These are phyloP conservation scores for Epinephelus moara DNA, from an alignment of 2,113 vertebrate genomes.

Conservation along the genomic window DNA sequence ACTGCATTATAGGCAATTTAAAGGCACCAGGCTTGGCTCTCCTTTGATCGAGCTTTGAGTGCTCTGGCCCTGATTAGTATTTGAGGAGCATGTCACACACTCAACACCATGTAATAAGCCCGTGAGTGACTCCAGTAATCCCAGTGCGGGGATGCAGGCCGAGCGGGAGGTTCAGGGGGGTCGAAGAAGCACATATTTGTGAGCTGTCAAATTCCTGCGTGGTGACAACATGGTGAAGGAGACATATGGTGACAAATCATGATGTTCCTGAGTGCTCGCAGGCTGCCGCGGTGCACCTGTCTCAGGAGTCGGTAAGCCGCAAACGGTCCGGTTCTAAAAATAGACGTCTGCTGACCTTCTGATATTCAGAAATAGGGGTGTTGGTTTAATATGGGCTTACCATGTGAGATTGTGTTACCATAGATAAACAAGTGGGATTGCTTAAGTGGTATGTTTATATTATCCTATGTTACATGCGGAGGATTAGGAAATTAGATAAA, in stretches of 20 bases:
- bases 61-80: slow-evolving; percentile 39
- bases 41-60: slow-evolving; percentile 56
- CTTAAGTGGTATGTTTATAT: slow-evolving; percentile 40
- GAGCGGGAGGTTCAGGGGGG: neutral
- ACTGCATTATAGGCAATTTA: slow-evolving; percentile 22
- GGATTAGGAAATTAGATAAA: slow-evolving; percentile 45
- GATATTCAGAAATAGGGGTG: slow-evolving; percentile 68
- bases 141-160: neutral
- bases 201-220: slow-evolving; percentile 56
- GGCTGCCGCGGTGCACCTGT: slow-evolving; percentile 69
- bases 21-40: neutral
- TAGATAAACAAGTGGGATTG: slow-evolving; percentile 44
- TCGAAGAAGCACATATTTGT: slow-evolving; percentile 53
- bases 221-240: slow-evolving; percentile 51
- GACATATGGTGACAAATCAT: slow-evolving; percentile 40
- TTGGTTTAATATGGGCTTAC: slow-evolving; percentile 70
- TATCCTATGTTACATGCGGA: slow-evolving; percentile 15
- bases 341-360: slow-evolving; percentile 76
- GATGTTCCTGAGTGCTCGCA: slow-evolving; percentile 30
- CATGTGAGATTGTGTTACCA: slow-evolving; percentile 63
- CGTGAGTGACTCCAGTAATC: slow-evolving; percentile 54
- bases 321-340: slow-evolving; percentile 63
- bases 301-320: slow-evolving; percentile 59
- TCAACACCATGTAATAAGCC: slow-evolving; percentile 65
- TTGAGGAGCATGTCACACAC: slow-evolving; percentile 53